phyloP scores from a whole-genome alignment of 1,140 invertebrate species.

The Euwallacea similis region DNA sequence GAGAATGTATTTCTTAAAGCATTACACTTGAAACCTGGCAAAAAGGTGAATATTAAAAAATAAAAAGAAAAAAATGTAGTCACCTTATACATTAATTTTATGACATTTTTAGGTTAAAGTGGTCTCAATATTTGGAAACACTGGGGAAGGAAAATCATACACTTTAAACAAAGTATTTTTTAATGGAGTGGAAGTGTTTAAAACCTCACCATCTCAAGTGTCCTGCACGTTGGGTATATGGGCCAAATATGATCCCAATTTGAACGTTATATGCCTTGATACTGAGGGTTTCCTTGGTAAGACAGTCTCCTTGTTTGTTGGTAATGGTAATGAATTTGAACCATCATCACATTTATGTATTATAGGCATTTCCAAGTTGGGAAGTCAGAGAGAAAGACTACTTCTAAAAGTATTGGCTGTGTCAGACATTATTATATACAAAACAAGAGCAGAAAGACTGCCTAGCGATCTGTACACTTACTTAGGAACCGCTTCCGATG shows the following conservation, averaged over 20 bases:
- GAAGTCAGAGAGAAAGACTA: slow-evolving; percentile 72
- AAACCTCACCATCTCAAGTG: slow-evolving; percentile 69
- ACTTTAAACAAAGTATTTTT: slow-evolving; percentile 84
- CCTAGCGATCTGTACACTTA: slow-evolving; percentile 81
- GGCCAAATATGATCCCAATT: slow-evolving; percentile 71
- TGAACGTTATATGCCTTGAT: slow-evolving; percentile 74
- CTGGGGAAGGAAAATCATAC: slow-evolving; percentile 83
- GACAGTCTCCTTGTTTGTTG: not conserved
- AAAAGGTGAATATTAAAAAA: slow-evolving; percentile 24
- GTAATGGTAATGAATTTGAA: slow-evolving; percentile 1
- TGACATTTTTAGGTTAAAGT: slow-evolving; percentile 65
- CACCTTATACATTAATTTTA: not conserved
- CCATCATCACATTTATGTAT: not conserved
- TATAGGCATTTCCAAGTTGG: slow-evolving; percentile 63
- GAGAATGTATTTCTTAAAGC: slow-evolving; percentile 40
- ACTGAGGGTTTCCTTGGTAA: slow-evolving; percentile 70
- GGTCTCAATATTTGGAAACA: slow-evolving; percentile 86
- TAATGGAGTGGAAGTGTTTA: slow-evolving; percentile 72
- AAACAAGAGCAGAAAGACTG: slow-evolving; percentile 75
- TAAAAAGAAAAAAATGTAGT: not conserved
- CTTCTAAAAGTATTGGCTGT: slow-evolving; percentile 78
- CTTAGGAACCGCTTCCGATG: slow-evolving; percentile 74
- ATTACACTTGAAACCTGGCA: slow-evolving; percentile 40
- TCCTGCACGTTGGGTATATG: slow-evolving; percentile 82
- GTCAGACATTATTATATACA: slow-evolving; percentile 81